These are phyloP conservation scores for Turnix velox DNA, from an alignment of 2,113 vertebrate genomes.

Conservation along the genomic window DNA sequence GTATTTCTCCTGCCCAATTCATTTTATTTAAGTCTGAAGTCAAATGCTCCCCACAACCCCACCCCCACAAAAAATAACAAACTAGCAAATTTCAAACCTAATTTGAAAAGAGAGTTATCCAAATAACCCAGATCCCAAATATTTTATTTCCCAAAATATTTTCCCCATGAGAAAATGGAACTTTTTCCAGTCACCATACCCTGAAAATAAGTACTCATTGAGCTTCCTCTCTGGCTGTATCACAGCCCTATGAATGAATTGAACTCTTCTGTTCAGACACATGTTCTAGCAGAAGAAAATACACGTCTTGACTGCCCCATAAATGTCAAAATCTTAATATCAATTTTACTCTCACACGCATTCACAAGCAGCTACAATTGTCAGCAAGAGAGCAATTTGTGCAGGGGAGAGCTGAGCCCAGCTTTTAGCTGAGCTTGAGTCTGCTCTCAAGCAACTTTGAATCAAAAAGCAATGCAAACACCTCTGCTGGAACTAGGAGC, in stretches of 20 bases:
- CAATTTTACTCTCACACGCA: neutral
- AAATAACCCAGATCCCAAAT: neutral
- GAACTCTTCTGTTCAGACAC: neutral
- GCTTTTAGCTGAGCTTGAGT: neutral
- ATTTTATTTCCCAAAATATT: neutral
- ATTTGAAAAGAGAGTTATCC: neutral
- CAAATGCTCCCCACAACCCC: neutral
- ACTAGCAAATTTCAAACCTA: neutral
- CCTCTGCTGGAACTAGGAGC: neutral
- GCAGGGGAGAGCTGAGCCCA: neutral
- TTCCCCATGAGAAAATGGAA: neutral
- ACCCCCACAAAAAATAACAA: neutral
- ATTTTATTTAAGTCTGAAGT: neutral
- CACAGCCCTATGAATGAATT: neutral
- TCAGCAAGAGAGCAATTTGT: constrained; percentile 36
- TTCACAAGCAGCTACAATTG: neutral
- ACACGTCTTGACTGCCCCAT: neutral
- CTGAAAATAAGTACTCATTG: neutral
- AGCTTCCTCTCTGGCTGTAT: neutral
- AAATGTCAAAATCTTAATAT: constrained; percentile 30
- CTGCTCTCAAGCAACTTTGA: neutral
- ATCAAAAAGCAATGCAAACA: neutral
- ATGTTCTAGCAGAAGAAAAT: neutral
- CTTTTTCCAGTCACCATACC: neutral
- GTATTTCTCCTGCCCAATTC: neutral